These are phyloP conservation scores for Hippolais icterina DNA, from an alignment of 2,113 vertebrate genomes.

Conservation along the genomic window DNA sequence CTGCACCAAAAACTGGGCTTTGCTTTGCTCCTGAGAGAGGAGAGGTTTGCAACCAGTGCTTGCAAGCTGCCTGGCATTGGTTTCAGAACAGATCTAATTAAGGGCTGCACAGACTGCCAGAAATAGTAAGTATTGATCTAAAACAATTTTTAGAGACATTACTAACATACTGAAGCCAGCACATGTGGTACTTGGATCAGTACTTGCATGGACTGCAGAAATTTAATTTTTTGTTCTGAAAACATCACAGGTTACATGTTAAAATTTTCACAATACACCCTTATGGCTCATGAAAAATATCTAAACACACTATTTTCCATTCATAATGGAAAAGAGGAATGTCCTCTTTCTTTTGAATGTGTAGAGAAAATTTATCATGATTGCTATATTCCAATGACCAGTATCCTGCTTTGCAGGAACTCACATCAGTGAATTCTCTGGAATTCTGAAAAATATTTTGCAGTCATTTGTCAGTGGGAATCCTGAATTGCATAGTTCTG, in stretches of 20 bases:
- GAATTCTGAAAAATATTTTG: not conserved
- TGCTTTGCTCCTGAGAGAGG: not conserved
- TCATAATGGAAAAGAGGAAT: not conserved
- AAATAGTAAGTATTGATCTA: slow-evolving; percentile 16
- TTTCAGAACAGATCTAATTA: not conserved
- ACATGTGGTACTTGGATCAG: not conserved
- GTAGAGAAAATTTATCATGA: not conserved
- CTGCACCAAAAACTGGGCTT: not conserved
- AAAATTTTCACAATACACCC: not conserved
- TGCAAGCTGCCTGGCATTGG: not conserved
- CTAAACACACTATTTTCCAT: not conserved
- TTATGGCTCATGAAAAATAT: not conserved
- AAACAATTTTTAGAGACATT: not conserved
- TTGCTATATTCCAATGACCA: not conserved
- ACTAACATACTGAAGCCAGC: not conserved
- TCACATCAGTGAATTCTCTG: not conserved
- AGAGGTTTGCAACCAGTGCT: not conserved
- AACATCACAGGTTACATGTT: not conserved
- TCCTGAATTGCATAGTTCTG: not conserved
- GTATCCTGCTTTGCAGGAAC: not conserved
- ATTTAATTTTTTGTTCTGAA: not conserved
- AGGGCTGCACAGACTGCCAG: not conserved
- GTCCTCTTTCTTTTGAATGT: not conserved
- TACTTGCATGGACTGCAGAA: not conserved
- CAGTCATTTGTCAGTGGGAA: not conserved